Evolutionary conservation across 2,888 invertebrate genomes (phyloP).

Genomic region (Bugulina stolonifera): DNA sequence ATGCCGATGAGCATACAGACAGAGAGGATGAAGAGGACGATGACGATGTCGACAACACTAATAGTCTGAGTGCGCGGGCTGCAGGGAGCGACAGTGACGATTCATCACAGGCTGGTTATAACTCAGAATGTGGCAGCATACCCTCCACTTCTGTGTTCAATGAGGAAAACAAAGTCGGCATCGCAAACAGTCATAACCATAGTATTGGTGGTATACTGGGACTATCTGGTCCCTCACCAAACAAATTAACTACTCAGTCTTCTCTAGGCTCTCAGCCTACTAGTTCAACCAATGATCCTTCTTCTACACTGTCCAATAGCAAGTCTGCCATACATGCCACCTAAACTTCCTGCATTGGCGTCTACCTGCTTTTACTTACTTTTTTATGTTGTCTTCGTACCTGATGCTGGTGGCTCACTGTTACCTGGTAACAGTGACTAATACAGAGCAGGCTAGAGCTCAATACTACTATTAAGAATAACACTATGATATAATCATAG

Average conservation of each 20-base stretch:
- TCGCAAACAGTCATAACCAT: not conserved
- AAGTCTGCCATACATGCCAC: slow-evolving; percentile 22
- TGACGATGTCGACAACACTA: slow-evolving; percentile 30
- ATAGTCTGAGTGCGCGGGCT: not conserved
- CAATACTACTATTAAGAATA: no score
- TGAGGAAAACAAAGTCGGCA: not conserved
- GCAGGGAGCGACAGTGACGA: slow-evolving; percentile 14
- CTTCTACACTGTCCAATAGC: slow-evolving; percentile 14
- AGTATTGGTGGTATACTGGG: slow-evolving; percentile 22
- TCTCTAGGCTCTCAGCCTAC: slow-evolving; percentile 12
- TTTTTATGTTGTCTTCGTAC: no score
- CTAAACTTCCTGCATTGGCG: no score
- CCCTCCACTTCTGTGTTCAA: not conserved
- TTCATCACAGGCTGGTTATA: not conserved
- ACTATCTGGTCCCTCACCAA: not conserved
- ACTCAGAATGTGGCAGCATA: not conserved
- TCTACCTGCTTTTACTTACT: no score
- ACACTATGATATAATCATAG: not conserved
- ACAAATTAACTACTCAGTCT: slow-evolving; percentile 8
- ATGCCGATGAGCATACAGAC: slow-evolving; percentile 30
- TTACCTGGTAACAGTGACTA: no score
- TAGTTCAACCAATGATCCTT: not conserved
- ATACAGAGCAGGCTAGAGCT: no score
- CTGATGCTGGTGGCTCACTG: no score
- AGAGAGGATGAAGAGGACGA: slow-evolving; percentile 37